These are phyloP conservation scores for Oscheius onirici DNA, from an alignment of 2,888 invertebrate genomes.

Conservation along the genomic window DNA sequence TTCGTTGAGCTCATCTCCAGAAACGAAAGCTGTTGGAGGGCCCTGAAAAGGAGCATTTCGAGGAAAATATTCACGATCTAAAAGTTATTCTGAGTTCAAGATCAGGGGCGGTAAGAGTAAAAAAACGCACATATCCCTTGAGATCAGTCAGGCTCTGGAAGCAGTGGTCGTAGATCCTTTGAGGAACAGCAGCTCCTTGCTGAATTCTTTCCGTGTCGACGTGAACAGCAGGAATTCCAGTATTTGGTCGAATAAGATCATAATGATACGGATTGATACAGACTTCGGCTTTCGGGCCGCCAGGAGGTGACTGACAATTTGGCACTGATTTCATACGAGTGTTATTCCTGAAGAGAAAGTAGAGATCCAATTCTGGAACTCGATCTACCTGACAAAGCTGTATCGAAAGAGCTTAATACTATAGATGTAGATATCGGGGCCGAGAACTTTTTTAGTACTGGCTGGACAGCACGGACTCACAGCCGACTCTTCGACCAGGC, in stretches of 20 bases:
- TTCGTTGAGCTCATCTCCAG: constrained; percentile 13
- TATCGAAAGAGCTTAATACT: constrained; percentile 15
- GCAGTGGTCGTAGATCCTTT: constrained; percentile 13
- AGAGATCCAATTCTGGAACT: too few species aligned
- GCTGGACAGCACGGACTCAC: constrained; percentile 15
- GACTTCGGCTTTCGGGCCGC: not conserved
- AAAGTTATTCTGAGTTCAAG: too few species aligned
- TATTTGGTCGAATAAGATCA: not conserved
- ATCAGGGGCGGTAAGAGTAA: too few species aligned
- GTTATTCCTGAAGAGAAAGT: not conserved
- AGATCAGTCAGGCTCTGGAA: not conserved
- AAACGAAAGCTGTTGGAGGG: not conserved
- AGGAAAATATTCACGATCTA: too few species aligned
- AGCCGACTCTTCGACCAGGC: not conserved
- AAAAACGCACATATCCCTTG: too few species aligned
- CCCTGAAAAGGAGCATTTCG: constrained; percentile 22
- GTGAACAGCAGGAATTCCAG: not conserved
- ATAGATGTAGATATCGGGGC: not conserved
- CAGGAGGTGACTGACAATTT: not conserved
- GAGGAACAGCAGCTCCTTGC: not conserved
- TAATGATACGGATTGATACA: constrained; percentile 26
- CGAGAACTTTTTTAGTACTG: not conserved
- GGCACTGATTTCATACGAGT: constrained; percentile 1
- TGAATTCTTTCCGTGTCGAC: not conserved
- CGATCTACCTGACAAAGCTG: not conserved